Evolutionary conservation across 53 echinoderm and acorn worm species (phyloP), one percentile per base, ranked within the genome.

Genomic region (Zoroaster sp.): DNA sequence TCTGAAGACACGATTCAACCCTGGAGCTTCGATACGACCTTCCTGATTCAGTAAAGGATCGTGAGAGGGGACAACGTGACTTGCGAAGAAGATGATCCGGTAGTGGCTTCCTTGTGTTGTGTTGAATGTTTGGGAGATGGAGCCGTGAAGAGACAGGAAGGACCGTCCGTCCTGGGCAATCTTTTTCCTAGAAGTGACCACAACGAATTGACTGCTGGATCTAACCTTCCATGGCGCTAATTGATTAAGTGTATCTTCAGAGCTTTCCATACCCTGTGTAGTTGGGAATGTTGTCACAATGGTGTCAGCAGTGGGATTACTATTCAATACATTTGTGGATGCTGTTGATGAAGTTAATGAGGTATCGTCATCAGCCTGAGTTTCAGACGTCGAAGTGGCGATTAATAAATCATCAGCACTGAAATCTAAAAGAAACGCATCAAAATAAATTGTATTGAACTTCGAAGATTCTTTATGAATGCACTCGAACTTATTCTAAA

Each of bases 1-100:
- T 38, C 65, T 79, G 38, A 92, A 92, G 43, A 89, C 85, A 21
- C 59, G 89, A 36, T 77, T 59, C 21, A 89, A 67, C 30, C 92
- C 92, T 2, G 92, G 92, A 14, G 76, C 83, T 63, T 89, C 45
- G 46, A 92, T 32, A 12, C 44, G 59, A 63, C 83, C 92, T 75
- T 92, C 92, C 43, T 92, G 92, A 40, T 79, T 75, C 38, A 89
- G 35, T 36, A 81, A 46, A 40, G 88, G 88, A 23, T 79, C 54
- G 3, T 73, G 73, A 69, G 86, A 80, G 0, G 88, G 51, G 18
- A 71, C 63, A 17, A 83, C 43, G 25, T 89, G 89, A 40, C 75
- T 88, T 20, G 78, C 53, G 35, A 44, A 83, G 39, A 92, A 44
- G 21, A 40, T 35, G 7, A 89, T 42, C 14, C 34, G 54, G 87